Base-by-base conservation (phyloP, 1,140 invertebrate genomes). In the Orussus abietinus region DNA sequence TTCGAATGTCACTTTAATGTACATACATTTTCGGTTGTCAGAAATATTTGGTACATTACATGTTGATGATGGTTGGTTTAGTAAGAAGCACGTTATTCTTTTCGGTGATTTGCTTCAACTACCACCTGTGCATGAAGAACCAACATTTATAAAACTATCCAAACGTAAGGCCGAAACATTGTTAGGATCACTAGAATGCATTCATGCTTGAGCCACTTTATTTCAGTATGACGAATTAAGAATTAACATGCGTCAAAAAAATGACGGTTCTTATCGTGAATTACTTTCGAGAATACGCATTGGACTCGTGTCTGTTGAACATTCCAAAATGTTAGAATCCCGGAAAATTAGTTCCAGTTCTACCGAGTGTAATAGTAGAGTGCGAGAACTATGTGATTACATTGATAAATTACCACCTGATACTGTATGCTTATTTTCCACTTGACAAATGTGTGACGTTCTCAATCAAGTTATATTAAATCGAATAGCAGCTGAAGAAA, bases 31-130 rank as follows among this genome's bases (percentile, higher is more conserved):
- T 2, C 13, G 51, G 34, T 36, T 47, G 22, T 32, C 30, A 7
- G 48, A 55, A 55, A 55, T 53, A 17, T 55, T 45, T 37, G 33
- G 52, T 45, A 53, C 47, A 10, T 7, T 6, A 3, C 37, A 57
- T n/a, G 10, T 11, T n/a, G 26, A 47, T 5, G 30, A 53, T 38
- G 47, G 47, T 14, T 55, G 45, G 49, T 58, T 53, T 34, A 51
- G 51, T 7, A 42, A 34, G 29, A 42, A 37, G 38, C 40, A 48
- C 20, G 38, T 53, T 29, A 5, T 59, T 26, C 12, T 58, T 10
- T 49, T 58, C 30, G 51, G 60, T 5, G 58, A 63, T 39, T 47
- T 61, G 9, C 40, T 63, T 11, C 60, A 63, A 40, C 31, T 61
- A 19, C 56, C 61, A 13, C 52, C 56, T 13, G 52, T 64, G 1